phyloP scores from a whole-genome alignment of 2,113 vertebrate species.

The Isurus oxyrinchus region DNA sequence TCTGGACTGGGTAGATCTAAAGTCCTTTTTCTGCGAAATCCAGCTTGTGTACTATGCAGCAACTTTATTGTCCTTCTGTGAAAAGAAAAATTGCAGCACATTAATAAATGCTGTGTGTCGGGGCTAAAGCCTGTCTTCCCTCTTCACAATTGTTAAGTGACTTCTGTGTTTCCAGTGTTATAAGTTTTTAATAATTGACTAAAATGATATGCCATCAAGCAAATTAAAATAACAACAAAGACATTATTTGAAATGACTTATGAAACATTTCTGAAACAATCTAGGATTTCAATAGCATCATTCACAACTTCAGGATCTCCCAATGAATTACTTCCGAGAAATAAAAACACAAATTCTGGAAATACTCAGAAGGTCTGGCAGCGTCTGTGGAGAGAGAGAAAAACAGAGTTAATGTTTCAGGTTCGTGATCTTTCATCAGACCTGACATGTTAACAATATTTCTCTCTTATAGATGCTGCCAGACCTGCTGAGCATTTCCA shows the following conservation, averaged over 20 bases:
- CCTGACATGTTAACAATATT: too few relatives aligned
- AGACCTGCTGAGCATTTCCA: not conserved
- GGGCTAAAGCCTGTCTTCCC: not conserved
- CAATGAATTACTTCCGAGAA: not conserved
- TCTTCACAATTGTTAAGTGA: not conserved
- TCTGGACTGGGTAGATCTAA: constrained; percentile 64
- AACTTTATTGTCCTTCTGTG: constrained; percentile 96
- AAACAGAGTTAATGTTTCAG: not conserved
- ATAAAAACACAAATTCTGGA: too few relatives aligned
- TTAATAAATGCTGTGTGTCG: not conserved
- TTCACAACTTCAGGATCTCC: not conserved
- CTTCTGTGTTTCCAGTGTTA: not conserved
- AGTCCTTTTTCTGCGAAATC: constrained; percentile 52
- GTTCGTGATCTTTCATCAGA: too few relatives aligned
- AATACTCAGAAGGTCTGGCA: not conserved
- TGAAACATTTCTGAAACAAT: constrained; percentile 29
- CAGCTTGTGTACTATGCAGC: constrained; percentile 71
- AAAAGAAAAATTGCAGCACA: constrained; percentile 11
- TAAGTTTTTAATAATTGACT: not conserved
- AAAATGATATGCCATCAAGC: not conserved
- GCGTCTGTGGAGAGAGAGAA: not conserved
- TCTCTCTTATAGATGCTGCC: too few relatives aligned
- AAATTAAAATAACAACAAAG: not conserved
- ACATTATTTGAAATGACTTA: not conserved
- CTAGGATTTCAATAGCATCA: not conserved